Base-by-base conservation (phyloP, 2,113 vertebrate genomes). In the Otis tarda region DNA sequence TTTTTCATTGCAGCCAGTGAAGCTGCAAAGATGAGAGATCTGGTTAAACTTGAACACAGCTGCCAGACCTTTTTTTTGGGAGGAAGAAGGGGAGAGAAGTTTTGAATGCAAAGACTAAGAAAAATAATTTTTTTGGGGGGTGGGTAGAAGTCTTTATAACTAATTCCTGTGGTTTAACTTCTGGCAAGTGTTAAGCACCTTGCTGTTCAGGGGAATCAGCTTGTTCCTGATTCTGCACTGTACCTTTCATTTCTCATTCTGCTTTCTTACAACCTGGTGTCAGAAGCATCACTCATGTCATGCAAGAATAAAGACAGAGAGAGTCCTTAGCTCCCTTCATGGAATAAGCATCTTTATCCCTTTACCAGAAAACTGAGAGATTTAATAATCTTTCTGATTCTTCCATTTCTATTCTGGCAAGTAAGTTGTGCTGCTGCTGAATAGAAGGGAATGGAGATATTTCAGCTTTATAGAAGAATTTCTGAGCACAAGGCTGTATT, bases 211-310 rank as follows among this genome's bases (percentile, higher is more conserved):
- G 21, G 61, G 65, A 94, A 79, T 83, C 69, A 70, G 9, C 14
- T 89, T 87, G 43, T 64, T 94, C 81, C 70, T 83, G 43, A 41
- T 82, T 83, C 76, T 94, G 41, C 3, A 2, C 56, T 4, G 0
- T 49, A 39, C 28, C 60, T 81, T 93, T 91, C 37, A 78, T 92
- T 96, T 94, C 90, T 96, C 79, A 90, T 84, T 89, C 87, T 80
- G 52, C 52, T 91, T 90, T 75, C 86, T 70, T 61, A 33, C 0
- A 0, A 60, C 39, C 45, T 6, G 3, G 27, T 84, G 83, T 94
- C 86, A 95, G 91, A 89, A 89, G 33, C 64, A 92, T 95, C 90
- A 81, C 12, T 96, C 79, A 92, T 80, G 73, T 67, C 83, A 61
- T 24, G 35, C 52, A 78, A 14, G 49, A 77, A 80, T 59, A 92